phyloP scores from a whole-genome alignment of 2,888 invertebrate genomes.

The Drosophila atripex region DNA sequence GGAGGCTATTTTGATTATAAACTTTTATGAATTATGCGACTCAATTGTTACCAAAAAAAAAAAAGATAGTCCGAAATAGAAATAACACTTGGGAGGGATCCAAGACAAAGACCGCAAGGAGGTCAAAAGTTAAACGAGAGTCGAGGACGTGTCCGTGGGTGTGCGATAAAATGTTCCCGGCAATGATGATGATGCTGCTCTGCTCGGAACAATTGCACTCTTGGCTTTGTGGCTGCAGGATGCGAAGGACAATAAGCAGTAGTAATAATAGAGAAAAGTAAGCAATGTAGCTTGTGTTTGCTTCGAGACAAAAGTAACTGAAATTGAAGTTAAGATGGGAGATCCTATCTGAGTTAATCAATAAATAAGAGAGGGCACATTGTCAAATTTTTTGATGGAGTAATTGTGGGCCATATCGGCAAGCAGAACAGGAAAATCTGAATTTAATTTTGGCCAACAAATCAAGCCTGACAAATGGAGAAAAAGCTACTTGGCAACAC shows the following conservation, averaged over 20 bases:
- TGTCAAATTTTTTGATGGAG: not conserved
- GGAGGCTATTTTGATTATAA: slow-evolving; percentile 51
- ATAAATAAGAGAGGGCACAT: slow-evolving; percentile 10
- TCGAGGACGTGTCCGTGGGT: slow-evolving; percentile 45
- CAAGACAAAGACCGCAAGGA: slow-evolving; percentile 35
- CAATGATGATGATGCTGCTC: slow-evolving; percentile 19
- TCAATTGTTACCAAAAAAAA: slow-evolving; percentile 48
- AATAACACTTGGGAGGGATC: slow-evolving; percentile 26
- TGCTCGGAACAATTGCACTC: slow-evolving; percentile 62
- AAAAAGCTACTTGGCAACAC: slow-evolving; percentile 2
- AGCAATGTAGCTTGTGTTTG: slow-evolving; percentile 37
- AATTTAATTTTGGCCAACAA: not conserved
- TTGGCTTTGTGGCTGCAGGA: slow-evolving; percentile 57
- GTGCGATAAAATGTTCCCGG: slow-evolving; percentile 54
- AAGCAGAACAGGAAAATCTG: not conserved
- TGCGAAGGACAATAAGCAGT: slow-evolving; percentile 55
- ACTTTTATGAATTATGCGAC: slow-evolving; percentile 62
- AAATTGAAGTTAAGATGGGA: slow-evolving; percentile 15
- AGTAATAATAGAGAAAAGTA: slow-evolving; percentile 46
- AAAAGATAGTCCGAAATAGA: slow-evolving; percentile 7
- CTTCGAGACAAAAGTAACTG: slow-evolving; percentile 7
- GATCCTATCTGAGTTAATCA: slow-evolving; percentile 13
- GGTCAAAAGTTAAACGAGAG: slow-evolving; percentile 48
- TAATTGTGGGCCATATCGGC: not conserved
- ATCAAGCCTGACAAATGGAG: slow-evolving; percentile 4